These are phyloP conservation scores for Microtus pennsylvanicus DNA, from an alignment of 2,113 vertebrate species.

Conservation along the genomic window DNA sequence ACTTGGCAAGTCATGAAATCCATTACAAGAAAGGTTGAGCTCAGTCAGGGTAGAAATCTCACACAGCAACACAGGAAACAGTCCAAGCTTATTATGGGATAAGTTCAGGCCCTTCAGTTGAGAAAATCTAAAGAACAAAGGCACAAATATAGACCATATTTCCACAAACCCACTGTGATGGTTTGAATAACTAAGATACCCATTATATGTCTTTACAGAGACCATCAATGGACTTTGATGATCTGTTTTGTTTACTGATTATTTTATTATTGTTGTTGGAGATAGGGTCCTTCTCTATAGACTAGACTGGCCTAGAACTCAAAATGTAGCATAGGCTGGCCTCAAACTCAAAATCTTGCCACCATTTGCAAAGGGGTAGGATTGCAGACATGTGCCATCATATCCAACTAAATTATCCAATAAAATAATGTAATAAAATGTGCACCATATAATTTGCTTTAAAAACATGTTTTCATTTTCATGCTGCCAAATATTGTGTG, in stretches of 20 bases:
- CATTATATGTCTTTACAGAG: neutral
- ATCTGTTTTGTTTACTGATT: neutral
- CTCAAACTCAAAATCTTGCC: neutral
- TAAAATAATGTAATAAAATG: slow-evolving; percentile 61
- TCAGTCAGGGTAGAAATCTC: slow-evolving; percentile 95
- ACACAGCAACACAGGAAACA: slow-evolving; percentile 93
- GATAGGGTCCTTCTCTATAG: neutral
- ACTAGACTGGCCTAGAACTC: neutral
- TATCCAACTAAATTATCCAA: neutral
- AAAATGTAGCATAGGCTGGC: neutral
- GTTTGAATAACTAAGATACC: neutral
- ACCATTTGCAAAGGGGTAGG: no score
- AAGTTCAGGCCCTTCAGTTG: slow-evolving; percentile 97
- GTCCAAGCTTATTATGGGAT: slow-evolving; percentile 95
- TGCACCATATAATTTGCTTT: neutral
- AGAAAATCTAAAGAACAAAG: slow-evolving; percentile 91
- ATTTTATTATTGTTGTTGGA: neutral
- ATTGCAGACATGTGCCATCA: neutral
- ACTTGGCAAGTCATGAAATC: slow-evolving; percentile 89
- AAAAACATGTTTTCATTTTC: neutral
- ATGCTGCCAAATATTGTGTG: neutral
- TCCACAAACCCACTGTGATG: neutral
- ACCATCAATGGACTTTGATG: neutral
- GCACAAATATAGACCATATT: slow-evolving; percentile 51
- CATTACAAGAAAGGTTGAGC: slow-evolving; percentile 96